A percentile compares a stretch with the other conserved stretches of the same genome.
Conservation (phyloP, 2,797 vertebrate genomes). For the Potorous gilbertii region DNA sequence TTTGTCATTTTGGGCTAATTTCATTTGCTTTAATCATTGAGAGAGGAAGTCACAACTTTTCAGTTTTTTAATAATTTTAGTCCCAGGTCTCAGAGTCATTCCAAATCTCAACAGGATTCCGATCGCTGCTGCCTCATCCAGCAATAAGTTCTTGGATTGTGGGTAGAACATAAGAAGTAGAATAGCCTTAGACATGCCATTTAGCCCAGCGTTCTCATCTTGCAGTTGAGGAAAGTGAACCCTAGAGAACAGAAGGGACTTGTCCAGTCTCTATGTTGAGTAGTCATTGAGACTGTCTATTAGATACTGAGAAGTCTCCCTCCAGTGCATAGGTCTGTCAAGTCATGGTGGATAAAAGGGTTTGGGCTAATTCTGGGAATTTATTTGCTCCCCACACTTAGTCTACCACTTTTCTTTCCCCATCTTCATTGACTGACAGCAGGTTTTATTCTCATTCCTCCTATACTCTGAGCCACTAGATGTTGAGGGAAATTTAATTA, state of each 20-base stretch:
- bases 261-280: neutral
- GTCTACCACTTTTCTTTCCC: neutral
- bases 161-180: neutral
- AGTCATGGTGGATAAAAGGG: neutral
- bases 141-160: neutral
- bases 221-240: neutral
- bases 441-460: neutral
- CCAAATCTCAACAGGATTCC: neutral
- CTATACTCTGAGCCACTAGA: neutral
- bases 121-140: neutral
- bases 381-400: neutral
- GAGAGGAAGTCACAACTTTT: neutral
- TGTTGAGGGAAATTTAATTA: neutral
- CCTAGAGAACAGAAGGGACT: neutral
- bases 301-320: neutral
- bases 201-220: neutral
- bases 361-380: neutral
- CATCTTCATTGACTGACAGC: neutral
- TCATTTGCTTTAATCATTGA: neutral
- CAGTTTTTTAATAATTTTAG: neutral
- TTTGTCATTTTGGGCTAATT: neutral
- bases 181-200: neutral
- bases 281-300: neutral
- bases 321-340: neutral
- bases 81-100: neutral